These are phyloP conservation scores for Drosophila pseudotalamancana DNA, from an alignment of 2,888 invertebrate species.

Conservation along the genomic window DNA sequence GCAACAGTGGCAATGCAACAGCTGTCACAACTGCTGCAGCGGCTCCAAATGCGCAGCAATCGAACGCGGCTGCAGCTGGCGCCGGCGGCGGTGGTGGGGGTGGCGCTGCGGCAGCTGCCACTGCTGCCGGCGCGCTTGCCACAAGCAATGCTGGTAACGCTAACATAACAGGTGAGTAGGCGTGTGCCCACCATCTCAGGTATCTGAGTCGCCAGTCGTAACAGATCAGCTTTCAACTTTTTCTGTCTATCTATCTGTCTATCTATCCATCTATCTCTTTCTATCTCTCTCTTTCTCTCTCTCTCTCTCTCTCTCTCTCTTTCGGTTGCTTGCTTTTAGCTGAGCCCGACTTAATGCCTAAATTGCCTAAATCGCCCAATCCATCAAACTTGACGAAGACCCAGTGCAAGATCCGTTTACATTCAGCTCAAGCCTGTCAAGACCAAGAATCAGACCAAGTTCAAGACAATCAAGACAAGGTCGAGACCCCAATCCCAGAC, in stretches of 20 bases:
- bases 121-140: conserved; percentile 55
- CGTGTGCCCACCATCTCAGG: conserved; percentile 21
- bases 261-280: neutral
- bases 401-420: conserved; percentile 12
- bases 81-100: conserved; percentile 53
- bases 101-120: conserved; percentile 53
- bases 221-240: conserved; percentile 1
- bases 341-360: conserved; percentile 11
- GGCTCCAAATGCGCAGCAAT: conserved; percentile 52
- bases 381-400: conserved; percentile 2
- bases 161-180: conserved; percentile 76
- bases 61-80: conserved; percentile 40
- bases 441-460: neutral
- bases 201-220: neutral
- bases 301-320: neutral
- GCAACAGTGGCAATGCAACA: conserved; percentile 41
- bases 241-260: neutral
- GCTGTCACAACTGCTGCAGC: conserved; percentile 45
- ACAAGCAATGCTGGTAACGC: conserved; percentile 64
- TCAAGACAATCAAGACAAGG: neutral
- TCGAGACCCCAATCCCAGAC: neutral
- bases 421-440: conserved; percentile 1
- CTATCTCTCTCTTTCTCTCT: neutral
- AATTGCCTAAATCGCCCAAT: neutral
- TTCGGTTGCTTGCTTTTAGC: conserved; percentile 35